Evolutionary conservation across 2,113 vertebrate genomes (phyloP).

Genomic region (Ictidomys tridecemlineatus): DNA sequence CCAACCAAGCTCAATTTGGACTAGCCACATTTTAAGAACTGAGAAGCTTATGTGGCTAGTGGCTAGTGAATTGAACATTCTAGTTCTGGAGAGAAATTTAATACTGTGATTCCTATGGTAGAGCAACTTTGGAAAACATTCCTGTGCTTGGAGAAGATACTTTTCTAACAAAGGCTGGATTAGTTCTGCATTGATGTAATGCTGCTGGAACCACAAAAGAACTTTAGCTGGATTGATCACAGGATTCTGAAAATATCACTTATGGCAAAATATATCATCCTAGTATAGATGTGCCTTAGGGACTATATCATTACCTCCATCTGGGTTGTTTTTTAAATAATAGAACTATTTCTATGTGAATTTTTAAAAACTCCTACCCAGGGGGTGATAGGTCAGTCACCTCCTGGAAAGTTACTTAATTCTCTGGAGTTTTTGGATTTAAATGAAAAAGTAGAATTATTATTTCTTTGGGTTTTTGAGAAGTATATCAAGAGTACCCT

Average conservation of each 20-base stretch:
- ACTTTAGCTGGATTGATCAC: background rate
- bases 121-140: background rate
- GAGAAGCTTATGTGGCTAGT: background rate
- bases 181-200: background rate
- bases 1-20: background rate
- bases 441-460: background rate
- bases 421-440: background rate
- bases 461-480: conserved; percentile 11
- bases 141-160: background rate
- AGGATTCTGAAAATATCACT: background rate
- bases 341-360: background rate
- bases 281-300: background rate
- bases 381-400: background rate
- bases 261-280: background rate
- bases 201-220: background rate
- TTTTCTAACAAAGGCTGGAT: background rate
- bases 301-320: background rate
- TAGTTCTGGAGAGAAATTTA: background rate
- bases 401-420: background rate
- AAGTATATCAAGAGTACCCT: background rate
- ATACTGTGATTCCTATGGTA: background rate
- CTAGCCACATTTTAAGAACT: background rate
- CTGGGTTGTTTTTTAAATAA: background rate
- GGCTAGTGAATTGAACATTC: background rate
- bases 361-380: background rate